Conservation (phyloP, 35 echinoderm and acorn worm genomes). For the Ptychodera flava region DNA sequence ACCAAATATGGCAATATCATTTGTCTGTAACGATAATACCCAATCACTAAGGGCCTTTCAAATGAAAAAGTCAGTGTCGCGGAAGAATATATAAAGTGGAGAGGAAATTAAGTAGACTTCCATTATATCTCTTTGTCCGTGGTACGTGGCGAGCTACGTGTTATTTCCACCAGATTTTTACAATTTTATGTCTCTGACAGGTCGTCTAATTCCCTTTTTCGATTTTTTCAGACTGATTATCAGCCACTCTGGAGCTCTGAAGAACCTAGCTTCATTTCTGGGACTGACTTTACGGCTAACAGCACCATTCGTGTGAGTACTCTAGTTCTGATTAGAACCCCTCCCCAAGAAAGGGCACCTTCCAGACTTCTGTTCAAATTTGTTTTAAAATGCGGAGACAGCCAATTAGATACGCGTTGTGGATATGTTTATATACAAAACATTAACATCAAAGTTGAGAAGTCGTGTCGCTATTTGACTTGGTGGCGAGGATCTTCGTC, state of each 20-base stretch:
- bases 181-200: background rate
- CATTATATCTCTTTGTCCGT: background rate
- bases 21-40: too few species aligned
- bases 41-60: background rate
- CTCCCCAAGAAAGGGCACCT: too few species aligned
- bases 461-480: too few species aligned
- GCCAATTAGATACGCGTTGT: too few species aligned
- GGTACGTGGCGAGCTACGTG: background rate
- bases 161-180: background rate
- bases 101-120: background rate
- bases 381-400: too few species aligned
- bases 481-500: too few species aligned
- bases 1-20: too few species aligned
- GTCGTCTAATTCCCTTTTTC: background rate
- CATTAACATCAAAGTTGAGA: too few species aligned
- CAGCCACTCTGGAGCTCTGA: background rate
- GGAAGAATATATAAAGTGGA: background rate
- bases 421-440: too few species aligned
- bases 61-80: background rate
- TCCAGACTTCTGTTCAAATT: too few species aligned
- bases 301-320: background rate
- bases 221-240: background rate
- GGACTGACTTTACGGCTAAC: background rate
- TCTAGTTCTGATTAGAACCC: too few species aligned
- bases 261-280: background rate